Evolutionary conservation across 2,888 invertebrate species (phyloP), one percentile per base, ranked within the genome.

Genomic region (Cenopis cana): DNA sequence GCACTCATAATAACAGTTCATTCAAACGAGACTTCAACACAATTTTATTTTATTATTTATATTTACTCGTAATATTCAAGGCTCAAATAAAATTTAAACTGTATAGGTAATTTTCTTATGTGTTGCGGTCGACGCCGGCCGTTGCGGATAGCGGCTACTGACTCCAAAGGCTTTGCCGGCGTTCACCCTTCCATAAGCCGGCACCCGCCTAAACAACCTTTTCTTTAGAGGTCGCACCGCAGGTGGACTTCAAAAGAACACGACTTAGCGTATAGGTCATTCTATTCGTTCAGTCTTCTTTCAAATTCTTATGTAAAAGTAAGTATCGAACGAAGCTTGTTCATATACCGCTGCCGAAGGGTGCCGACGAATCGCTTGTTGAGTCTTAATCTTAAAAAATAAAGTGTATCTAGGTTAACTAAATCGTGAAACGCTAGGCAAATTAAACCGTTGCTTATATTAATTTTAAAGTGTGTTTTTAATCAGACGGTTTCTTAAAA

Each of bases 121-220:
- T 18, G 9, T 17, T 36, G 50, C 33, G 41, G 20, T 54, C 65
- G 54, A 59, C 57, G 57, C 41, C 59, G 54, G 33, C 33, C n/a
- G 70, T 20, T 18, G 70, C 54, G 54, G 41, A 52, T 59, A 46
- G 54, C 59, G 20, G 54, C 54, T 70, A 70, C 70, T 70, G 61
- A 49, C 50, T 54, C 59, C 50, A 20, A 6, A 59, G 64, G 52
- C 57, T 69, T 29, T 14, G 29, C 64, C 55, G n/a, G n/a, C 65
- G 57, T 20, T 70, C 59, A 70, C 70, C 70, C 70, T 70, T 70
- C 70, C 70, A 66, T 49, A 55, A n/a, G 52, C 59, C 59, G 24
- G 11, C 46, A 49, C 18, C 29, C 65, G 59, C 59, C 59, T 50
- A 41, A 59, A 18, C 46, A 62, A 57, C 64, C 64, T 24, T 57